Conservation (phyloP, 2,797 vertebrate species). For the Pseudomugil gertrudae region DNA sequence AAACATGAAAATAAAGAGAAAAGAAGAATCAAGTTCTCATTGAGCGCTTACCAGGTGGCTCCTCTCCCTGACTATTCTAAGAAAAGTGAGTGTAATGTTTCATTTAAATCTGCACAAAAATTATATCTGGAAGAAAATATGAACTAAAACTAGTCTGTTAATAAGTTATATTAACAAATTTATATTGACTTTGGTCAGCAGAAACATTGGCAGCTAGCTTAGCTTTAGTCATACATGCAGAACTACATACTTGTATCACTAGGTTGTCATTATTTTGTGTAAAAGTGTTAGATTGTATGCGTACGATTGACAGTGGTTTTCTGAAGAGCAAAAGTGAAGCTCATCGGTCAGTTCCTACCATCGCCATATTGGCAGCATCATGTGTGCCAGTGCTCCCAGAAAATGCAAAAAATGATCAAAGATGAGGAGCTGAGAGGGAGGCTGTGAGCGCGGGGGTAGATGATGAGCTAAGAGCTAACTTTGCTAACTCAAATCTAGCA, state of each 20-base stretch:
- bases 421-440: no score
- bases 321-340: no score
- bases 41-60: slow-evolving; percentile 65
- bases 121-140: not conserved
- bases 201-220: slow-evolving; percentile 3
- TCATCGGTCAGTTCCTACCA: no score
- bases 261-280: not conserved
- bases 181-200: not conserved
- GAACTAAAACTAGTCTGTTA: not conserved
- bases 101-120: not conserved
- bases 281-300: no score
- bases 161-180: not conserved
- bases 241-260: not conserved
- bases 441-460: no score
- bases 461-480: no score
- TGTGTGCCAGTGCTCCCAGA: no score
- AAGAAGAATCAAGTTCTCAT: slow-evolving; percentile 43
- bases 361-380: no score
- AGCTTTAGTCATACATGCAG: not conserved
- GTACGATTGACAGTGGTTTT: no score
- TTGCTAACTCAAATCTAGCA: no score
- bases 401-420: no score
- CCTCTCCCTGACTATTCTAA: slow-evolving; percentile 64
- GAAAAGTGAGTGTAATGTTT: slow-evolving; percentile 74
- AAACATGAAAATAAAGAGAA: slow-evolving; percentile 46